Percentiles rank a stretch among this genome's conserved stretches.
Evolutionary conservation across 1,140 invertebrate species (phyloP).

Genomic region (Drosophila kohkoa): DNA sequence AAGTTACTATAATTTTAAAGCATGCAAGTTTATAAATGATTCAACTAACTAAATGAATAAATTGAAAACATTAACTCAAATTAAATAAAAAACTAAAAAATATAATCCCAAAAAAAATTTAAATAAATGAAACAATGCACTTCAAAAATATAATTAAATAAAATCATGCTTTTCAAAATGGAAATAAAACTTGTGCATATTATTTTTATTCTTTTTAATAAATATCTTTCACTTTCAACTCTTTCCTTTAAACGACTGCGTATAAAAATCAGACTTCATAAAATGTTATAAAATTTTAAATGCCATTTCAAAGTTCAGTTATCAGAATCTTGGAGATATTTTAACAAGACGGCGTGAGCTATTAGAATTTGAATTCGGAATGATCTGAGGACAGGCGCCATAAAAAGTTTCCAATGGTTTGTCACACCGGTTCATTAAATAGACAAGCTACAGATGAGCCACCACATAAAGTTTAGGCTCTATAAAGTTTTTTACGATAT

Average conservation of each 20-base stretch:
- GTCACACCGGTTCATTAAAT: constrained; percentile 70
- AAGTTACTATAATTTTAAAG: neutral
- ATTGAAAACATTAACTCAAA: neutral
- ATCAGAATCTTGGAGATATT: constrained; percentile 38
- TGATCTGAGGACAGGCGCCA: constrained; percentile 46
- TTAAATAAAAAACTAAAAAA: neutral
- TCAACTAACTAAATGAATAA: neutral
- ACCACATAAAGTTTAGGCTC: constrained; percentile 37
- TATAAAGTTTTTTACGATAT: constrained; percentile 48
- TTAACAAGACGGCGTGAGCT: constrained; percentile 55
- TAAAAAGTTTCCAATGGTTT: constrained; percentile 54
- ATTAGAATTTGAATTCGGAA: constrained; percentile 34
- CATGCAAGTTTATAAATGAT: no score
- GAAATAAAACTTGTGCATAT: no score
- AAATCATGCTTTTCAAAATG: no score
- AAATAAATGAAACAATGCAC: neutral
- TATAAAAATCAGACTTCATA: neutral
- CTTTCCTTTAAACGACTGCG: neutral
- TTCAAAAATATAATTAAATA: neutral
- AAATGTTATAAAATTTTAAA: neutral
- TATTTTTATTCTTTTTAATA: neutral
- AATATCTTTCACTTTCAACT: neutral
- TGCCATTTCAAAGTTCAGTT: constrained; percentile 17
- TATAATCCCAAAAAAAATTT: neutral
- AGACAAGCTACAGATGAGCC: constrained; percentile 46